Conservation (phyloP, 1,140 invertebrate species). For the Polypedilum pembai region DNA sequence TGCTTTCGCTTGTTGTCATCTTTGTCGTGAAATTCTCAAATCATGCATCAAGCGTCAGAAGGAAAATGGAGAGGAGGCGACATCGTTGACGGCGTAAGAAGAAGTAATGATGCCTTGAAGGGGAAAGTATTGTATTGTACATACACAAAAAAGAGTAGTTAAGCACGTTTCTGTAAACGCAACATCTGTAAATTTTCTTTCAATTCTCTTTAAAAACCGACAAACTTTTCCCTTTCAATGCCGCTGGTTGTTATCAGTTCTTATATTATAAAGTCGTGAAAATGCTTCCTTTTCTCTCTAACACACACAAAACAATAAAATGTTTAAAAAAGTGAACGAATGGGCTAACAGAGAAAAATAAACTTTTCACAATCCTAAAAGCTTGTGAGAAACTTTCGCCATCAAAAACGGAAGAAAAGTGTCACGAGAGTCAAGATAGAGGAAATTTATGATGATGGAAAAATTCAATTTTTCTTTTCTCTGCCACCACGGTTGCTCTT, state of each 20-base stretch:
- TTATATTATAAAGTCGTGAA: background rate
- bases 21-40: background rate
- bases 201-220: background rate
- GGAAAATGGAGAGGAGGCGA: no score
- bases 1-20: background rate
- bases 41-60: no score
- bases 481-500: no score
- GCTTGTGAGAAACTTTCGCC: background rate
- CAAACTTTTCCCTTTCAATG: background rate
- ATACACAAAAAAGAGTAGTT: no score
- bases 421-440: background rate
- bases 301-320: background rate
- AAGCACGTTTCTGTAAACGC: background rate
- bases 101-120: no score
- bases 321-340: background rate
- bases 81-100: no score
- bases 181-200: background rate
- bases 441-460: background rate
- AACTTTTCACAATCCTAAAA: background rate
- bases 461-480: background rate
- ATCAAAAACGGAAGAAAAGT: background rate
- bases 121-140: no score
- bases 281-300: background rate
- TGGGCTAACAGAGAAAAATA: background rate
- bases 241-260: slow-evolving; percentile 8